Evolutionary conservation across 2,797 vertebrate genomes (phyloP), one percentile per base, ranked within the genome.

Genomic region (Parauchenoglanis punctatus): DNA sequence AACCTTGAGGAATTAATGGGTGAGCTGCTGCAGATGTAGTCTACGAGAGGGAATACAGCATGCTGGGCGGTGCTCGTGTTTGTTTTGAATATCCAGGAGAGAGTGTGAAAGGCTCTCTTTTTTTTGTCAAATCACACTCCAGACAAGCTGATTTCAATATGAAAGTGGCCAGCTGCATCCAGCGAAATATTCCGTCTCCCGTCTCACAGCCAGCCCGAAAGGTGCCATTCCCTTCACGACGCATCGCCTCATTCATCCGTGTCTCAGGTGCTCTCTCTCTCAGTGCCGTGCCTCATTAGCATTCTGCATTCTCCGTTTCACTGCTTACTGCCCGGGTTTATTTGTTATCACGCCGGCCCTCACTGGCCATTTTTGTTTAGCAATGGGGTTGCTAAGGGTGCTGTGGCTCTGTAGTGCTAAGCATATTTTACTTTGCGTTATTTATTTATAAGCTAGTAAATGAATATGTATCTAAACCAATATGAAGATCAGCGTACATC

Each of bases 151-250:
- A 90, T 89, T 90, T 89, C 85, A 91, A 91, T 91, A 91, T 91
- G 90, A 91, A 91, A 90, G 90, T 91, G 90, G 85, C 85, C 89
- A 90, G 90, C 89, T 89, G 89, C 85, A 88, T 73, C 82, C 81
- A 46, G 70, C 6, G 40, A 80, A 56, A 75, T 83, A 85, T 91
- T 78, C 87, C 85, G 76, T 87, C 86, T 85, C 78, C 46, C 46
- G 72, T 81, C 70, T 84, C 88, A 77, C 61, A 75, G 58, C 52
- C 70, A 49, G 85, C 25, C 80, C 89, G 88, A 89, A 89, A 87
- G 88, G 65, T 61, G 54, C 80, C 81, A 72, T 35, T 78, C 81
- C 86, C 81, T 85, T 87, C 84, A 87, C 52, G 59, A 72, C 8
- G 44, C 78, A 65, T 72, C 59, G 40, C 68, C 73, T 85, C 85